Evolutionary conservation across 2,888 invertebrate genomes (phyloP), one percentile per base, ranked within the genome.

Genomic region (Mesorhabditis belari): DNA sequence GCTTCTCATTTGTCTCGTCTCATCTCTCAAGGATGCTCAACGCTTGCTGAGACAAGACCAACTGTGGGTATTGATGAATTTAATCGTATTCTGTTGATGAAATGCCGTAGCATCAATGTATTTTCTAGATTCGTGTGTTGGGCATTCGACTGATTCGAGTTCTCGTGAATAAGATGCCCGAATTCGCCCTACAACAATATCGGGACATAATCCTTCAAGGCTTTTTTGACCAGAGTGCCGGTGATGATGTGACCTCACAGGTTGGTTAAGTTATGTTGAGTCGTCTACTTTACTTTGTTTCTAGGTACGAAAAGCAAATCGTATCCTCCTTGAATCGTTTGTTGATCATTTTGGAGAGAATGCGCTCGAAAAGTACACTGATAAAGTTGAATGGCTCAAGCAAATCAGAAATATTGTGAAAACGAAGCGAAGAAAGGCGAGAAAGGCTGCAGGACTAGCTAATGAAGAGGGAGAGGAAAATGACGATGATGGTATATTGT

Each of bases 371-470:
- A 75, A 72, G 57, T 69, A 64, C 59, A 71, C 65, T 1, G 66
- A 61, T 5, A 69, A 69, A 53, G 58, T 64, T 24, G 74, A 75
- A 49, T 79, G 77, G 77, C 35, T 71, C 17, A 77, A 75, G 55
- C 71, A 74, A 55, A 65, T 77, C 60, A 74, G 71, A 59, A 77
- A 74, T 35, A 67, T 77, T 27, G 76, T 73, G 54, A 79, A 77
- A 67, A 58, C 58, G 21, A 49, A 65, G 35, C 58, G 64, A 56
- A 61, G 70, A 49, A 71, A 71, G 61, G 51, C 60, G 9, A 21
- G 65, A 57, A 65, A 67, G 55, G 66, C 60, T 0, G n/a, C n/a
- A n/a, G n/a, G n/a, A 60, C 61, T 3, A 4, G 65, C 63, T 53
- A 62, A 65, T 17, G 58, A 52, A 6, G 61, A 59, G 60, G 67